These are phyloP conservation scores for Pocillopora grandis DNA, from an alignment of 92 coral and sea anemone species.

Conservation along the genomic window DNA sequence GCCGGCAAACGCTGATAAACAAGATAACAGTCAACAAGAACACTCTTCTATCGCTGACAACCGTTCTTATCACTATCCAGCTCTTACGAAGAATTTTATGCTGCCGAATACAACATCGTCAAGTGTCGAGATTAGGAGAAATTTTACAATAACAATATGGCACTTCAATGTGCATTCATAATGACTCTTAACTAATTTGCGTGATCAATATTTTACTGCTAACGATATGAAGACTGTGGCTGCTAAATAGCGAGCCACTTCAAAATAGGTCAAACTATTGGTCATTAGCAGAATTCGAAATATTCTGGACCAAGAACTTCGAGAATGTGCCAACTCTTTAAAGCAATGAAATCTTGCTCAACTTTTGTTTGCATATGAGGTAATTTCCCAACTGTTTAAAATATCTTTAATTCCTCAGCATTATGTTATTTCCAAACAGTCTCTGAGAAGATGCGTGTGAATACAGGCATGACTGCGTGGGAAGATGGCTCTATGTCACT, in stretches of 20 bases:
- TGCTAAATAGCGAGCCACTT: slow-evolving; percentile 19
- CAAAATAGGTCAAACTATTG: slow-evolving; percentile 9
- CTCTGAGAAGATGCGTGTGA: neutral
- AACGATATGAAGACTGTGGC: slow-evolving; percentile 1
- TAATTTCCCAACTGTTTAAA: slow-evolving; percentile 19
- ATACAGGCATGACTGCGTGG: neutral
- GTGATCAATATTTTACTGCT: slow-evolving; percentile 13
- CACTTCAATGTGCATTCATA: neutral
- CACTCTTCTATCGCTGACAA: neutral
- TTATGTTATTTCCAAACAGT: neutral
- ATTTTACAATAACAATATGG: neutral
- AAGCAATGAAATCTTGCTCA: slow-evolving; percentile 14
- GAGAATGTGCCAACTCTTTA: neutral
- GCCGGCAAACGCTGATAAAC: slow-evolving; percentile 29
- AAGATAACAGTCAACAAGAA: slow-evolving; percentile 4
- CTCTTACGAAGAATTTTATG: neutral
- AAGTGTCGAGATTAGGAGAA: neutral
- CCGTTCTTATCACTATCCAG: neutral
- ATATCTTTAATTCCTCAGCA: slow-evolving; percentile 18
- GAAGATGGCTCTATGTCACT: neutral
- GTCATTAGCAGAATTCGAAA: slow-evolving; percentile 26
- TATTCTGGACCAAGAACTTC: slow-evolving; percentile 1
- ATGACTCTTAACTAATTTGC: slow-evolving; percentile 12
- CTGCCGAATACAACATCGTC: neutral
- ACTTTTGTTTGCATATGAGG: slow-evolving; percentile 33